phyloP scores from a whole-genome alignment of 2,113 vertebrate genomes.

The Catagonus wagneri region DNA sequence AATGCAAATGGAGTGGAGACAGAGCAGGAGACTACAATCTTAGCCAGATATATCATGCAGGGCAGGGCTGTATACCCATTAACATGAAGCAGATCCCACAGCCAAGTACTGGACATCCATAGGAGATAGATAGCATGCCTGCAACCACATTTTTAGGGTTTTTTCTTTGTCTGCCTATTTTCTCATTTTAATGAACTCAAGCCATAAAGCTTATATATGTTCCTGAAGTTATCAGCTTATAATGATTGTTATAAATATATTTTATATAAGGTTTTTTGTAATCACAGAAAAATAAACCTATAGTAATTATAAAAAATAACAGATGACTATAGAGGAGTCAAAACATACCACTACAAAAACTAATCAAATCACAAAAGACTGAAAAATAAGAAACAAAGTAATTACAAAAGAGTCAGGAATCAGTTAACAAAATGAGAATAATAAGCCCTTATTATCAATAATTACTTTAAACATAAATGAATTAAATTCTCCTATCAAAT shows the following conservation, averaged over 20 bases:
- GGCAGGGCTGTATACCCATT: neutral
- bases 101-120: neutral
- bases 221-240: neutral
- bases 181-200: neutral
- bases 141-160: neutral
- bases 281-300: neutral
- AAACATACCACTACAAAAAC: neutral
- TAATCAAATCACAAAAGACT: neutral
- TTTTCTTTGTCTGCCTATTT: neutral
- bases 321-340: neutral
- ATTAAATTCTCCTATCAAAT: neutral
- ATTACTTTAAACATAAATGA: neutral
- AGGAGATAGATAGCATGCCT: neutral
- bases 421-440: neutral
- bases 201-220: neutral
- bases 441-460: neutral
- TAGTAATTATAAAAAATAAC: neutral
- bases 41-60: neutral
- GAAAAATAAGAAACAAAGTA: neutral
- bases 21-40: neutral
- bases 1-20: neutral
- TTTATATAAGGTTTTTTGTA: neutral
- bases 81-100: neutral
- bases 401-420: neutral
- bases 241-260: neutral